Percentiles rank a stretch among this genome's conserved stretches.
These are phyloP conservation scores for Chaitophorus viminalis DNA, from an alignment of 2,888 invertebrate species.

Conservation along the genomic window DNA sequence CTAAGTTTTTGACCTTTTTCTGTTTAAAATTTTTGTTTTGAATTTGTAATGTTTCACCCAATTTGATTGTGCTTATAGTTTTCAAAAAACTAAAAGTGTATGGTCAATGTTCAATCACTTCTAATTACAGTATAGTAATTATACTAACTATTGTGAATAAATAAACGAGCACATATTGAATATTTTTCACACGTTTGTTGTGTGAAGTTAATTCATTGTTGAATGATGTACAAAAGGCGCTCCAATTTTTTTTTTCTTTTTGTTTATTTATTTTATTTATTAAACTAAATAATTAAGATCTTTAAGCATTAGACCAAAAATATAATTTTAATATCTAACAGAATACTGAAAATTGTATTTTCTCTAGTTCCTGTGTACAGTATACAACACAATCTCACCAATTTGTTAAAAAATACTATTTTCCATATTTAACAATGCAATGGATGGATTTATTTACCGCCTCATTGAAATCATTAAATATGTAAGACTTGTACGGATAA, in stretches of 20 bases:
- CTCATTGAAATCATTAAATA: too few relatives aligned
- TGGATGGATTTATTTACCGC: too few relatives aligned
- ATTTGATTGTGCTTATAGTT: conserved; percentile 49
- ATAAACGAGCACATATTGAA: conserved; percentile 36
- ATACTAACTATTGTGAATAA: conserved; percentile 48
- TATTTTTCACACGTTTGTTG: conserved; percentile 2
- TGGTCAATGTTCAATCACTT: conserved; percentile 34
- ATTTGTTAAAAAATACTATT: neutral
- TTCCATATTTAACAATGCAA: too few relatives aligned
- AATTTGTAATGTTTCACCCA: conserved; percentile 31
- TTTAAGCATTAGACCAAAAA: conserved; percentile 39
- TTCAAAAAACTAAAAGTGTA: conserved; percentile 21
- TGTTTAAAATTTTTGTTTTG: conserved; percentile 44
- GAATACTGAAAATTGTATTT: neutral
- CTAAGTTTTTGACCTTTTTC: conserved; percentile 13
- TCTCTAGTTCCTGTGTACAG: conserved; percentile 11
- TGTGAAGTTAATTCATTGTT: conserved; percentile 24
- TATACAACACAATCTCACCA: neutral
- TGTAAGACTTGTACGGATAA: too few relatives aligned
- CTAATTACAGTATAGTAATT: conserved; percentile 53
- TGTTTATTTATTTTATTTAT: conserved; percentile 22
- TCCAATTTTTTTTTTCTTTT: conserved; percentile 1
- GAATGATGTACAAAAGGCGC: neutral
- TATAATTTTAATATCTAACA: conserved; percentile 49
- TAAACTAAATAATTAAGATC: conserved; percentile 8